These are phyloP conservation scores for Drosophila atroscutellata DNA, from an alignment of 2,888 invertebrate species.

Conservation along the genomic window DNA sequence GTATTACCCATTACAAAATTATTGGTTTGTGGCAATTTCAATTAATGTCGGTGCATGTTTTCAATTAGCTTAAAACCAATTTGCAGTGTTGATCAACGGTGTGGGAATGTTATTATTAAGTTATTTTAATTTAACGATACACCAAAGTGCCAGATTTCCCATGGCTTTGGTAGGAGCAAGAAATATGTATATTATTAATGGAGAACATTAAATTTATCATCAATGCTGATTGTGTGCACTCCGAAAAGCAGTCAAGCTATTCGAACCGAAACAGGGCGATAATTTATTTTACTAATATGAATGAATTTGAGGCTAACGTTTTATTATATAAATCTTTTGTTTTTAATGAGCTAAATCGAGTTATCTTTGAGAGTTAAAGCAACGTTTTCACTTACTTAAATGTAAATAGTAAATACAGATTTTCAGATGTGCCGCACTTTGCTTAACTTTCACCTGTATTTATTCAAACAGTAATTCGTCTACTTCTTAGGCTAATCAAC, in stretches of 20 bases:
- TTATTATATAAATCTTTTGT: not conserved
- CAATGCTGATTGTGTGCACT: not conserved
- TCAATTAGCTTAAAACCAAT: constrained; percentile 58
- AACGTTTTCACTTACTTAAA: not conserved
- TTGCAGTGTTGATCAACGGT: constrained; percentile 29
- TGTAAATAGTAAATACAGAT: not conserved
- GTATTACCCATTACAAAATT: constrained; percentile 22
- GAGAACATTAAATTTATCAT: constrained; percentile 1
- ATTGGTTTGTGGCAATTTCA: constrained; percentile 51
- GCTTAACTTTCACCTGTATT: not conserved
- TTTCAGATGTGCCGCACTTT: not conserved
- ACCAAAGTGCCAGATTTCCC: constrained; percentile 14
- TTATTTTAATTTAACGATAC: constrained; percentile 24
- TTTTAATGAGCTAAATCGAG: not conserved
- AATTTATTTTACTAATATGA: not conserved
- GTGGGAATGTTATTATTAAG: constrained; percentile 27
- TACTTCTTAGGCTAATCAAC: constrained; percentile 15
- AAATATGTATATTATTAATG: constrained; percentile 22
- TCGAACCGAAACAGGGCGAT: not conserved
- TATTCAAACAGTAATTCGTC: not conserved
- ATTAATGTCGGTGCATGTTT: constrained; percentile 50
- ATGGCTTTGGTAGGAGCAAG: constrained; percentile 4
- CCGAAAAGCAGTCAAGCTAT: not conserved
- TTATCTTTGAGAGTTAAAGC: not conserved
- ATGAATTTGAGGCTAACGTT: not conserved